Base-by-base conservation (phyloP, 1,140 invertebrate species). In the Cardiocondyla obscurior region DNA sequence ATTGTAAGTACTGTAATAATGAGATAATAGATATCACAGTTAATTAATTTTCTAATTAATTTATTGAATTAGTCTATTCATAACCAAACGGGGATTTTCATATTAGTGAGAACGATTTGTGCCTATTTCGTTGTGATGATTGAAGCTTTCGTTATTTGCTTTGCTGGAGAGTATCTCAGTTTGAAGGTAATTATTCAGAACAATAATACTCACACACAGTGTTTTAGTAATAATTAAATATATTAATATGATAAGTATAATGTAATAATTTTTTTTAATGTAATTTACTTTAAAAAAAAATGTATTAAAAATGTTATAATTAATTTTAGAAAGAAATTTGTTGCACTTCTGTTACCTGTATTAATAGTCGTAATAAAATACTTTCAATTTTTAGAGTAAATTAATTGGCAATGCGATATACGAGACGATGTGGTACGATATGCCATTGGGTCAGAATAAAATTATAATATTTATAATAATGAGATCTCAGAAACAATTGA, bases 61-160 rank as follows among this genome's bases (percentile, higher is more conserved):
- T 55, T 7, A 5, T 36, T 33, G 1, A 33, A 62, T 25, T 51
- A 76, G 64, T 81, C 25, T 33, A 12, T 57, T 25, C 19, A 72
- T 58, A 42, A 19, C 22, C 16, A 67, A 53, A 14, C 12, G 19
- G 25, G n/a, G 10, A 2, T 49, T 8, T 22, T 19, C 5, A 6
- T 64, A 4, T 12, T 79, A 16, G 16, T 55, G 2, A 79, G 42
- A 57, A 33, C 44, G 3, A 4, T 42, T 30, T 22, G 16, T 6
- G 55, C 12, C 36, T 73, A 73, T 4, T 3, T 36, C 1, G 70
- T 16, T 12, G 16, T 82, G 28, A 58, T 82, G 22, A 53, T 55
- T 16, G 79, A 82, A 39, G 62, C 33, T 5, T 85, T 82, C 14
- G 46, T 82, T 10, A 49, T 85, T 65, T 85, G 69, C 12, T 84